Conservation (phyloP, 2,113 vertebrate genomes). For the Lasiurus borealis region DNA sequence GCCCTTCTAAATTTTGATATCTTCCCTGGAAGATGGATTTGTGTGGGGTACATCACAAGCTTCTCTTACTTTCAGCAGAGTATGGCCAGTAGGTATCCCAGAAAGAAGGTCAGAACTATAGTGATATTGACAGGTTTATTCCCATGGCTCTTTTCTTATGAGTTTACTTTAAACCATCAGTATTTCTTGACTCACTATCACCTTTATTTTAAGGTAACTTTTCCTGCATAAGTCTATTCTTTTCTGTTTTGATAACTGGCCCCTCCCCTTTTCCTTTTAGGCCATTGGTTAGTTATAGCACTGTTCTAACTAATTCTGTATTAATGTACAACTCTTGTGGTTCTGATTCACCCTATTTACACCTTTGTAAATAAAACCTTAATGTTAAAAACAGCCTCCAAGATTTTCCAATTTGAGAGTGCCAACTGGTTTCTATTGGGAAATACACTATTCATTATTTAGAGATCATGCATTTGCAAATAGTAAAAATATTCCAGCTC, state of each 20-base stretch:
- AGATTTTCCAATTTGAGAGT: constrained; percentile 47
- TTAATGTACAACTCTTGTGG: neutral
- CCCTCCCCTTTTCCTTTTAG: neutral
- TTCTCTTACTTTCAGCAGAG: neutral
- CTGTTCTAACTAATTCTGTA: neutral
- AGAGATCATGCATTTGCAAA: constrained; percentile 46
- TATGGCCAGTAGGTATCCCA: neutral
- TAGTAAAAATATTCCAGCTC: constrained; percentile 59
- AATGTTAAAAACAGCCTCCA: neutral
- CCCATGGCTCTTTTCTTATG: neutral
- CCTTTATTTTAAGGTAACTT: neutral
- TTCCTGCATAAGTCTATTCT: neutral
- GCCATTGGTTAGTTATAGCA: neutral
- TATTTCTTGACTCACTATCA: neutral
- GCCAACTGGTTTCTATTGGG: constrained; percentile 64
- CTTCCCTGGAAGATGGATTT: neutral
- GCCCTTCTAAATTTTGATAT: neutral
- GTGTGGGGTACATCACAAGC: neutral
- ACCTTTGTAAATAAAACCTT: constrained; percentile 62
- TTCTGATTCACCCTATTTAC: neutral
- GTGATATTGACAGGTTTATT: neutral
- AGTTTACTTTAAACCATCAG: neutral
- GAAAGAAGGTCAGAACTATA: neutral
- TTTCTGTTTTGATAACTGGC: neutral
- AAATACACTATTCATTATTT: constrained; percentile 73